Evolutionary conservation across 2,888 invertebrate genomes (phyloP).

Genomic region (Sarcophaga rosellei): DNA sequence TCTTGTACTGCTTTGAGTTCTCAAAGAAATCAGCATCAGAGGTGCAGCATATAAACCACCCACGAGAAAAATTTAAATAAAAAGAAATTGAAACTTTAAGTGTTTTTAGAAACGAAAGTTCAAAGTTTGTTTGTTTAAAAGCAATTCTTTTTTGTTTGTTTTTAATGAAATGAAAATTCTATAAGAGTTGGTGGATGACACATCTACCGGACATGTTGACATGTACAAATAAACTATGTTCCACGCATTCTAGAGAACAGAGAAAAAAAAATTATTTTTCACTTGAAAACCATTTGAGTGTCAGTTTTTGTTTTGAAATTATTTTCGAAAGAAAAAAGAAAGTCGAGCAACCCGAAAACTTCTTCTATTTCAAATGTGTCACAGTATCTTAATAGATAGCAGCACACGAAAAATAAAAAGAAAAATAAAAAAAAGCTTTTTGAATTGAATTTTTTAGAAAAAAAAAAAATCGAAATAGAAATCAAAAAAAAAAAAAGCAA

Average conservation of each 20-base stretch:
- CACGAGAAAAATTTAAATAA: not conserved
- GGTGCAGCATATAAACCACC: not conserved
- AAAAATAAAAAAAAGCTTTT: not conserved
- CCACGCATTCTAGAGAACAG: not conserved
- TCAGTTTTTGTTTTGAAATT: not conserved
- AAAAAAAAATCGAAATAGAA: not conserved
- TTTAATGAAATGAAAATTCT: not conserved
- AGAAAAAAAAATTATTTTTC: not conserved
- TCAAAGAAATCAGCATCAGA: not conserved
- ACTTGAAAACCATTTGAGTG: not conserved
- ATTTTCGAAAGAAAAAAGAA: not conserved
- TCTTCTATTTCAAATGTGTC: conserved; percentile 45
- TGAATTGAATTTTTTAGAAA: not conserved
- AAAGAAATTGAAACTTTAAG: not conserved
- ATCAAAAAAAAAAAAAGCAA: not conserved
- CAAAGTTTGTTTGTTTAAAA: not conserved
- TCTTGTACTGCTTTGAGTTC: not conserved
- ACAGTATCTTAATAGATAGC: conserved; percentile 11
- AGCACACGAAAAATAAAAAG: not conserved
- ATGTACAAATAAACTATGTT: not conserved
- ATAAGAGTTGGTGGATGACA: not conserved
- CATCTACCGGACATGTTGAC: not conserved
- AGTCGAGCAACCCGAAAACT: not conserved
- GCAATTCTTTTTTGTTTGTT: not conserved
- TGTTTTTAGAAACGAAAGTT: not conserved